phyloP scores from a whole-genome alignment of 2,888 invertebrate species.

The Agrotis segetum region DNA sequence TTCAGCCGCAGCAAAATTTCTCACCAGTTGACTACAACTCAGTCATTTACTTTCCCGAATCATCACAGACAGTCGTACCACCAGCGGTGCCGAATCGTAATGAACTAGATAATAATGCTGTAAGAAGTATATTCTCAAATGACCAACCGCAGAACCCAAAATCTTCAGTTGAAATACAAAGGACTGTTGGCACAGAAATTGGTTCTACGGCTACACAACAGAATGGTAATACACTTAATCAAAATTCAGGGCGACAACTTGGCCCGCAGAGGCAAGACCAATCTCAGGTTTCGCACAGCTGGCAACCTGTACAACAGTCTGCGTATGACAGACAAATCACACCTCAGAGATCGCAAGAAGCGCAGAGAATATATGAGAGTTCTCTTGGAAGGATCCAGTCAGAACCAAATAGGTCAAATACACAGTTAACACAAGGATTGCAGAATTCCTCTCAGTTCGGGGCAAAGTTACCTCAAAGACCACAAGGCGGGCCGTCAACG shows the following conservation, averaged over 20 bases:
- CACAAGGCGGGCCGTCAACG: neutral
- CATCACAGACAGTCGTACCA: conserved; percentile 12
- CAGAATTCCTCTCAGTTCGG: neutral
- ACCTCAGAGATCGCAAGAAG: neutral
- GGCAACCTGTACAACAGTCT: conserved; percentile 1
- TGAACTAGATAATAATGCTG: neutral
- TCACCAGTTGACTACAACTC: conserved; percentile 30
- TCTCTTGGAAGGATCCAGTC: conserved; percentile 2
- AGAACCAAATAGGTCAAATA: neutral
- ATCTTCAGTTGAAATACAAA: conserved; percentile 43
- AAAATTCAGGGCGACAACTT: neutral
- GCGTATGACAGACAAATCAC: neutral
- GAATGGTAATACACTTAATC: conserved; percentile 1
- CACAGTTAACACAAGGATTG: neutral
- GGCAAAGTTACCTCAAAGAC: neutral
- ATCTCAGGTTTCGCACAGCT: neutral
- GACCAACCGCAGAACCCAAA: neutral
- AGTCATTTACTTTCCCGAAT: conserved; percentile 63
- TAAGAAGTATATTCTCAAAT: conserved; percentile 18
- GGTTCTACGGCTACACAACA: conserved; percentile 10
- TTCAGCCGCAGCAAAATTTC: conserved; percentile 45
- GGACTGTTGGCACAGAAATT: conserved; percentile 35
- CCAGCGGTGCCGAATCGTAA: neutral
- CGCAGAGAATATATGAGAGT: conserved; percentile 5
- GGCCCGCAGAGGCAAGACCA: neutral